Conservation (phyloP, 2,888 invertebrate genomes). For the Pyrrhosoma nymphula region DNA sequence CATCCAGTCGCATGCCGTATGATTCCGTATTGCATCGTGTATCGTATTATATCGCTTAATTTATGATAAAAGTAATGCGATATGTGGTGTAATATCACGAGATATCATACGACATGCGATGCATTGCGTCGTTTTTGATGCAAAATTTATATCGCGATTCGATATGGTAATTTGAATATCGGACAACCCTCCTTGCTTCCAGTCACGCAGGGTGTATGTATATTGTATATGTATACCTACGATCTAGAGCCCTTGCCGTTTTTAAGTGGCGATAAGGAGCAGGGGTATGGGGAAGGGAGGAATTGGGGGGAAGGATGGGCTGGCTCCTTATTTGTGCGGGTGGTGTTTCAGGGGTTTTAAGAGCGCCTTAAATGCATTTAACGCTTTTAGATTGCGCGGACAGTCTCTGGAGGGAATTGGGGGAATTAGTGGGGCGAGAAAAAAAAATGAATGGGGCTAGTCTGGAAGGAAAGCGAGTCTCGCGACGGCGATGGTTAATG, state of each 20-base stretch:
- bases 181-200: too few relatives aligned
- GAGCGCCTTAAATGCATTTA: slow-evolving; percentile 17
- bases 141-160: too few relatives aligned
- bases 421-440: slow-evolving; percentile 14
- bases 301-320: not conserved
- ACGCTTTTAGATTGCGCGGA: slow-evolving; percentile 22
- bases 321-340: not conserved
- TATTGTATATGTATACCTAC: not conserved
- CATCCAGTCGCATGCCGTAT: too few relatives aligned
- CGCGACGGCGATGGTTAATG: not conserved
- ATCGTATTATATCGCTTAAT: too few relatives aligned
- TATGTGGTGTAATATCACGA: too few relatives aligned
- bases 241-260: not conserved
- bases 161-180: too few relatives aligned
- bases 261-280: not conserved
- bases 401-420: not conserved
- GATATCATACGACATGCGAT: too few relatives aligned
- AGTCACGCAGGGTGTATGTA: not conserved
- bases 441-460: not conserved
- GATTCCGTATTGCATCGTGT: too few relatives aligned
- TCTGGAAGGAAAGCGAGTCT: not conserved
- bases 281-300: not conserved
- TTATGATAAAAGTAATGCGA: too few relatives aligned
- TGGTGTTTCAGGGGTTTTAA: slow-evolving; percentile 1
- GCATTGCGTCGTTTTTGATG: too few relatives aligned